Conservation (phyloP, 2,797 vertebrate species). For the Poliocrania exsul region DNA sequence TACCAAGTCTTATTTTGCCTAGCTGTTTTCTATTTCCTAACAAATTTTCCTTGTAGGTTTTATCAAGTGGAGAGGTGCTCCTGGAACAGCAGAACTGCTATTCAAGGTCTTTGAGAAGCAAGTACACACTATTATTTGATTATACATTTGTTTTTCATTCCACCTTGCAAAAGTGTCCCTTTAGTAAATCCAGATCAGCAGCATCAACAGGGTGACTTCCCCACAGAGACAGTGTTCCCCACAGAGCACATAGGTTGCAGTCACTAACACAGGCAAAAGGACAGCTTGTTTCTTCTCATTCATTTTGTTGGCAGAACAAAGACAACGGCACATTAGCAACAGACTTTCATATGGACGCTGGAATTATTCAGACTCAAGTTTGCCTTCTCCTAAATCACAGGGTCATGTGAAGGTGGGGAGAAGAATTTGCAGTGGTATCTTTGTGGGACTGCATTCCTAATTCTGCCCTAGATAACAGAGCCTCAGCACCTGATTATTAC, state of each 20-base stretch:
- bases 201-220: background rate
- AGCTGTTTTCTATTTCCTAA: background rate
- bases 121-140: background rate
- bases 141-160: background rate
- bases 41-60: background rate
- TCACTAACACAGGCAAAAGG: background rate
- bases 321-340: background rate
- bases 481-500: conserved; percentile 31
- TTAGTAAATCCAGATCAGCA: background rate
- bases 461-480: background rate
- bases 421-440: background rate
- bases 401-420: background rate
- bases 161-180: background rate
- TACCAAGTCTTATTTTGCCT: background rate
- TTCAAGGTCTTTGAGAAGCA: background rate
- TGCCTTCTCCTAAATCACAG: conserved; percentile 40
- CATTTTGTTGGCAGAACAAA: conserved; percentile 7
- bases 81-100: background rate
- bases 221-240: background rate
- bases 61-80: background rate
- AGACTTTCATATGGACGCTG: background rate
- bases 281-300: background rate
- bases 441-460: background rate
- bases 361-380: conserved; percentile 43
- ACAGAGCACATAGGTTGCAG: background rate